Percentiles rank a stretch among this genome's conserved stretches.
phyloP scores from a whole-genome alignment of 2,888 invertebrate genomes.

The Apoderus coryli region DNA sequence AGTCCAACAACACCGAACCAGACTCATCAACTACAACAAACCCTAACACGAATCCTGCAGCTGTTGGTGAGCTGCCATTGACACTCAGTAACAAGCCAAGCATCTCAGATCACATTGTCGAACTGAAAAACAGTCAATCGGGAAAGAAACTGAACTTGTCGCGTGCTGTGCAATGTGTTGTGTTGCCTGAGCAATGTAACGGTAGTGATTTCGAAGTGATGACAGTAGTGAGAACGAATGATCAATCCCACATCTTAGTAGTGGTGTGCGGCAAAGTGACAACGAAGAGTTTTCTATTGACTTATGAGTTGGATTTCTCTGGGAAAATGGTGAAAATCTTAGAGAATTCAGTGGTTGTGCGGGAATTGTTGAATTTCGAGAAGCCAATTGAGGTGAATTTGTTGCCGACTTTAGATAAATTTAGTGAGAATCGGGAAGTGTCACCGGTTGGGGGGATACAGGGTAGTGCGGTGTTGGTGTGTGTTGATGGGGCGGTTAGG shows the following conservation, averaged over 20 bases:
- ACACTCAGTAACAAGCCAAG: slow-evolving; percentile 23
- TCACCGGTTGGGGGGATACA: slow-evolving; percentile 20
- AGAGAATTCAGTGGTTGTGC: slow-evolving; percentile 44
- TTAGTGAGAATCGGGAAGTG: slow-evolving; percentile 16
- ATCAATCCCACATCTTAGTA: slow-evolving; percentile 52
- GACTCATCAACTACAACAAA: slow-evolving; percentile 25
- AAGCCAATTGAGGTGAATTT: slow-evolving; percentile 56
- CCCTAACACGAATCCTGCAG: slow-evolving; percentile 22
- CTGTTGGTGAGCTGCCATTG: slow-evolving; percentile 17
- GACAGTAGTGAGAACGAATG: slow-evolving; percentile 52
- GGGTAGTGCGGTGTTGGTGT: slow-evolving; percentile 57
- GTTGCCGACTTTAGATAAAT: slow-evolving; percentile 39
- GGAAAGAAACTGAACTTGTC: slow-evolving; percentile 30
- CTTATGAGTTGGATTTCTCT: slow-evolving; percentile 40
- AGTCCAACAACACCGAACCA: slow-evolving; percentile 25
- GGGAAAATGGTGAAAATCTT: slow-evolving; percentile 37
- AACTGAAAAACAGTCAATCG: slow-evolving; percentile 28
- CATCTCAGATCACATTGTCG: slow-evolving; percentile 33
- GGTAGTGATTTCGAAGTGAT: slow-evolving; percentile 35
- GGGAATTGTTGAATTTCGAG: slow-evolving; percentile 47
- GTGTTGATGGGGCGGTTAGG: slow-evolving; percentile 59
- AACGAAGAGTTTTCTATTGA: slow-evolving; percentile 34
- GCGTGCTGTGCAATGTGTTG: slow-evolving; percentile 42
- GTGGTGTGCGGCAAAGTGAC: slow-evolving; percentile 31
- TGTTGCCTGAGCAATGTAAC: slow-evolving; percentile 37